Percentiles rank a stretch among this genome's conserved stretches.
Evolutionary conservation across 1,140 invertebrate species (phyloP).

Genomic region (Zophobas atratus): DNA sequence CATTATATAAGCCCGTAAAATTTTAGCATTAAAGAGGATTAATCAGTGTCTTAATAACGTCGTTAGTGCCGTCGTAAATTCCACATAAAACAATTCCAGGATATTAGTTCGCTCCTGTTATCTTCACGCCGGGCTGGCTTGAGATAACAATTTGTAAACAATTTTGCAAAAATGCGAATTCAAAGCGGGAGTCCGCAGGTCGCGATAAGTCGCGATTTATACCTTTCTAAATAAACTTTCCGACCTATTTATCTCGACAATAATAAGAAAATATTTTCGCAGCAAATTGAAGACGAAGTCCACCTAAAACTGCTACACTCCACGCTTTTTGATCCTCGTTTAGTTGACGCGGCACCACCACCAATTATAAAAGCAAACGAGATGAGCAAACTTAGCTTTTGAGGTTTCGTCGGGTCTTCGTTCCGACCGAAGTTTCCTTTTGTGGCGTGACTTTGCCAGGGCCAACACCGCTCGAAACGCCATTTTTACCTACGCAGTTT

Average conservation of each 20-base stretch:
- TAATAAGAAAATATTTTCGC: neutral
- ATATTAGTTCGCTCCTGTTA: conserved; percentile 28
- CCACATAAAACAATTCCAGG: conserved; percentile 25
- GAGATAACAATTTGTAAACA: neutral
- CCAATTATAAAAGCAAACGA: too few relatives aligned
- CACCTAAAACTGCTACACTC: too few relatives aligned
- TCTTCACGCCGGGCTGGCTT: neutral
- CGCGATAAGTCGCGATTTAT: neutral
- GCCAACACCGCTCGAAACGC: too few relatives aligned
- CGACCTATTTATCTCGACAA: neutral
- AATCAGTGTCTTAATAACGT: conserved; percentile 24
- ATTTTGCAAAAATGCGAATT: conserved; percentile 3
- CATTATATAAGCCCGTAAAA: conserved; percentile 20
- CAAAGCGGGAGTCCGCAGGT: neutral
- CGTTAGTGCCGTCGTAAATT: conserved; percentile 29
- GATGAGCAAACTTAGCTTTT: too few relatives aligned
- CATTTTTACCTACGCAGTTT: too few relatives aligned
- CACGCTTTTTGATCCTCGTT: too few relatives aligned
- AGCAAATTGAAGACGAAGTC: neutral
- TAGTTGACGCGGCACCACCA: too few relatives aligned
- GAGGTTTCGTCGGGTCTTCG: too few relatives aligned
- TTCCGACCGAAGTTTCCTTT: too few relatives aligned
- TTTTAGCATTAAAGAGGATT: conserved; percentile 29
- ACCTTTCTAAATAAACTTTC: neutral
- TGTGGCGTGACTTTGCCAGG: too few relatives aligned